Percentiles rank a stretch among this genome's conserved stretches.
These are phyloP conservation scores for Galago senegalensis DNA, from an alignment of 2,797 vertebrate species.

Conservation along the genomic window DNA sequence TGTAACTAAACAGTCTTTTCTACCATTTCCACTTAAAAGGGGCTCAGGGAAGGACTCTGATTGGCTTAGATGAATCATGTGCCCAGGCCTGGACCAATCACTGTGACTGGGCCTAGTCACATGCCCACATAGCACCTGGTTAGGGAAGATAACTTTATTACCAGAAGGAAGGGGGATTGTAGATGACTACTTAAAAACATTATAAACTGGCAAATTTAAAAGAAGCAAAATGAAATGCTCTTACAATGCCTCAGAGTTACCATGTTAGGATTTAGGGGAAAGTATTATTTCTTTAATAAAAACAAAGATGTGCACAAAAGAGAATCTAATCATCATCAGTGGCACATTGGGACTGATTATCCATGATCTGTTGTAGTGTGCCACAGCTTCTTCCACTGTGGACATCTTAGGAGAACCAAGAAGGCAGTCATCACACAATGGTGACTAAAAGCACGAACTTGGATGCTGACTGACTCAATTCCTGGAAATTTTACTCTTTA, in stretches of 20 bases:
- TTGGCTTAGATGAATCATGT: neutral
- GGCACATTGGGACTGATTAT: neutral
- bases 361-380: neutral
- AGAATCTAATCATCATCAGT: neutral
- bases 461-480: neutral
- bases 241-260: neutral
- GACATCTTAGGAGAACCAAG: neutral
- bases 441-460: neutral
- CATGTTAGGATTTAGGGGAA: neutral
- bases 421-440: neutral
- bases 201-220: conserved; percentile 33
- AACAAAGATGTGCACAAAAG: neutral
- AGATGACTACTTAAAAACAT: neutral
- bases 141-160: conserved; percentile 36
- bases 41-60: neutral
- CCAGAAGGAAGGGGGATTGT: neutral
- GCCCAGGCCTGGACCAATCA: neutral
- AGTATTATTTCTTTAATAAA: conserved; percentile 48
- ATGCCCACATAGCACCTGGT: neutral
- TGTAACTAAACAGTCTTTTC: neutral
- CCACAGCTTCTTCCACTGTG: neutral
- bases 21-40: neutral
- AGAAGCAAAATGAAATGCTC: neutral
- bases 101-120: neutral
- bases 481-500: neutral